Base-by-base conservation (phyloP, 2,113 vertebrate genomes). In the Toxotes jaculatrix region DNA sequence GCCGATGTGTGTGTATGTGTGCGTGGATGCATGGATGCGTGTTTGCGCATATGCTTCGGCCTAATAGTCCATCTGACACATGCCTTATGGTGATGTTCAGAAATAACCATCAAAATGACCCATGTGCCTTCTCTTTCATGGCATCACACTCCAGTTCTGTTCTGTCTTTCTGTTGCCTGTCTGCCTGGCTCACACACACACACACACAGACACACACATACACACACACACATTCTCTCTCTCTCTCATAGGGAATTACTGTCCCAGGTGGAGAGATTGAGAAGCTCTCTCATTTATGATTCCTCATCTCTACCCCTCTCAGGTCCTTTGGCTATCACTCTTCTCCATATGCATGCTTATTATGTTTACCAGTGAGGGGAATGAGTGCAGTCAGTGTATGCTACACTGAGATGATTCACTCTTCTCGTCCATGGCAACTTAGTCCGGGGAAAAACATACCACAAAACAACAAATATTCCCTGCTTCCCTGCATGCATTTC, bases 1-100 rank as follows among this genome's bases (percentile, higher is more conserved):
- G 7, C 17, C 21, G 17, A 45, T 64, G 69, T 67, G 65, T 43
- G 42, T 72, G 60, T 53, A n/a, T 61, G 73, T 62, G 77, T 73
- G 43, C 1, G 21, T 43, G 74, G 36, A 64, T 60, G 66, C 1
- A 16, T 43, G 77, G 21, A 13, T 55, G 63, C 53, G 59, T 74
- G 72, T 87, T 80, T 88, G 83, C 53, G 14, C 83, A 87, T 87
- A 83, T 88, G 88, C 80, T 87, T 70, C 75, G 72, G 71, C 74
- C 71, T 89, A 90, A 91, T 89, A 83, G 87, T 87, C 90, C 88
- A 88, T 90, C 90, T 91, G 84, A 91, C 87, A 87, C 67, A 73
- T 83, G 83, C 90, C 88, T 88, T 79, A 83, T 87, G 90, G 79
- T 82, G 80, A 85, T 87, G 80, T 74, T 91, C 78, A 84, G 76